Evolutionary conservation across 2,888 invertebrate species (phyloP), one percentile per base, ranked within the genome.

Genomic region (Hydrotaea cyrtoneurina): DNA sequence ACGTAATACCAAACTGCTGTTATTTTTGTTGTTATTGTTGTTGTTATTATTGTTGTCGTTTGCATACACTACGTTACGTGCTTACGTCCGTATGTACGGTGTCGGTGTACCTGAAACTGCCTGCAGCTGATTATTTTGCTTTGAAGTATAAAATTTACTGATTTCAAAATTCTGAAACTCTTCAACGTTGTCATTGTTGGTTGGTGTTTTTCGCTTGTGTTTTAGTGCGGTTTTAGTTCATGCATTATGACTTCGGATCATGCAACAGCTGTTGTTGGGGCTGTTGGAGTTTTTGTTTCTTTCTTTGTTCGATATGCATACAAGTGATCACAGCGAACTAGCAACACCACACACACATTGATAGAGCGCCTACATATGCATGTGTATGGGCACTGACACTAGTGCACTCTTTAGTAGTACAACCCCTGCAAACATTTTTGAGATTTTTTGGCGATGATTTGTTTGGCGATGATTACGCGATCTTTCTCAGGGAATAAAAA

Each of bases 261-360:
- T 79, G 85, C 77, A 87, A 86, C 77, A 87, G 86, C 80, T 86
- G 82, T 84, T 83, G 81, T 84, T 86, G 36, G 64, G 57, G 72
- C 21, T 69, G 23, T 8, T 21, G 66, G 2, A 43, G 17, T 31
- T 57, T 13, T 57, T 3, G 43, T 53, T 77, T 21, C 31, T 31
- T 31, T 31, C 31, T 31, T 31, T 39, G 26, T 59, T 71, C 43
- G 31, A 26, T 71, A 69, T 71, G 69, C 26, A 57, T 78, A 71
- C 2, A 31, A 31, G 15, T 71, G 59, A 59, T 69, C 31, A 46
- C 46, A 57, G 43, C 36, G 46, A 71, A 79, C 59, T 66, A 59
- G 66, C 79, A 75, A 79, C 75, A 64, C 55, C 55, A 43, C 26
- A 78, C 73, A 31, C 7, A 31, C 31, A 31, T 2, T 31, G 3